Percentiles rank a stretch among this genome's conserved stretches.
phyloP scores from a whole-genome alignment of 2,888 invertebrate species.

The Parnassius apollo region DNA sequence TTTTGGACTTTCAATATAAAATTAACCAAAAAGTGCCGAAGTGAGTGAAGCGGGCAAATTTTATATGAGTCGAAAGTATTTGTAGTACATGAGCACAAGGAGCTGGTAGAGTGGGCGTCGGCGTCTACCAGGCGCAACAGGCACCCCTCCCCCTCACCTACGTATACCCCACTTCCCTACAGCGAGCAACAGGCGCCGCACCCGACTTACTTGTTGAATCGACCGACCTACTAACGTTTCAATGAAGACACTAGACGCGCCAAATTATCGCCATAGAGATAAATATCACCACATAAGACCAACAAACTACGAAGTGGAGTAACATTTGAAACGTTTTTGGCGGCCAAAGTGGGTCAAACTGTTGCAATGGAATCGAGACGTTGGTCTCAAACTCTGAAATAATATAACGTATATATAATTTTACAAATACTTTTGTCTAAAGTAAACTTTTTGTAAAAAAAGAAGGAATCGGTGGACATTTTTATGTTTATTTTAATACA shows the following conservation, averaged over 20 bases:
- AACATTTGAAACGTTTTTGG: slow-evolving; percentile 13
- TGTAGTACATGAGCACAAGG: slow-evolving; percentile 54
- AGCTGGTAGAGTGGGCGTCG: slow-evolving; percentile 59
- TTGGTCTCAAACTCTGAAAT: too few species aligned
- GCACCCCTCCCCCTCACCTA: slow-evolving; percentile 58
- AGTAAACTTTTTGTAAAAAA: too few species aligned
- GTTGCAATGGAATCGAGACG: slow-evolving; percentile 1
- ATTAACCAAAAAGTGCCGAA: not conserved
- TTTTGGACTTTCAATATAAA: not conserved
- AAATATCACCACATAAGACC: slow-evolving; percentile 27
- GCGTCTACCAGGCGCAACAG: slow-evolving; percentile 78
- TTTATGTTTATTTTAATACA: too few species aligned
- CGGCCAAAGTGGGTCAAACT: slow-evolving; percentile 1
- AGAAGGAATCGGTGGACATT: too few species aligned
- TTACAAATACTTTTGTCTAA: too few species aligned
- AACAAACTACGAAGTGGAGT: slow-evolving; percentile 18
- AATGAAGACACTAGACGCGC: slow-evolving; percentile 59
- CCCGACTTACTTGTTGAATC: slow-evolving; percentile 79
- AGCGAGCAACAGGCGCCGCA: slow-evolving; percentile 73
- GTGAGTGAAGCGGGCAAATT: slow-evolving; percentile 22
- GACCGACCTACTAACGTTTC: slow-evolving; percentile 79
- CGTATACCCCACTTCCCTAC: slow-evolving; percentile 36
- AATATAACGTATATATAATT: too few species aligned
- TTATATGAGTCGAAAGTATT: slow-evolving; percentile 67
- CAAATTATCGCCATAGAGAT: slow-evolving; percentile 33